Evolutionary conservation across 2,113 vertebrate genomes (phyloP).

Genomic region (Actinemys pallida): DNA sequence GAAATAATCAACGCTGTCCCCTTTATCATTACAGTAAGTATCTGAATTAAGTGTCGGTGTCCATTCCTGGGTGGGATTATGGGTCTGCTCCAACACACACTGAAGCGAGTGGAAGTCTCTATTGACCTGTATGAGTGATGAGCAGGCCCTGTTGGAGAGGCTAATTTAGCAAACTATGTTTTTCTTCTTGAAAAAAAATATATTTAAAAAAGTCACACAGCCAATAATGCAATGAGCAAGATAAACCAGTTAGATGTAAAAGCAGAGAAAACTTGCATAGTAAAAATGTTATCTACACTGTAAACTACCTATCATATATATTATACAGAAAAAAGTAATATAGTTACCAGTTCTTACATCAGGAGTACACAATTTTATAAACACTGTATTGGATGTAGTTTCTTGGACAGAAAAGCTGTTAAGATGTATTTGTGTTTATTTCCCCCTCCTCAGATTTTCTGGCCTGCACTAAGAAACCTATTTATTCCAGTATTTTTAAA

Average conservation of each 20-base stretch:
- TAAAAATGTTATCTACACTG: background rate
- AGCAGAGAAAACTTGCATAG: background rate
- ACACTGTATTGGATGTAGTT: background rate
- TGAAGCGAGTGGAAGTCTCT: background rate
- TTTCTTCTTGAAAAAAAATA: accelerated
- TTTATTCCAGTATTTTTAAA: constrained; percentile 91
- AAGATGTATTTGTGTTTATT: constrained; percentile 32
- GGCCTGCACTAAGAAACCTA: constrained; percentile 83
- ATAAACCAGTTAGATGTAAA: background rate
- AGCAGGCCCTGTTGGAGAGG: background rate
- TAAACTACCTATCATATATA: constrained; percentile 1
- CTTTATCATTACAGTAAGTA: constrained; percentile 88
- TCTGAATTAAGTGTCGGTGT: background rate
- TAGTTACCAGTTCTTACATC: background rate
- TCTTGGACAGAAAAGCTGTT: constrained; percentile 27
- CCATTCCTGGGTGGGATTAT: background rate
- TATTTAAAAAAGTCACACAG: background rate
- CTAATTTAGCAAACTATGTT: background rate
- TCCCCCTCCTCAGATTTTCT: constrained; percentile 85
- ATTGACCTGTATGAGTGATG: background rate
- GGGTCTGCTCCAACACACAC: background rate
- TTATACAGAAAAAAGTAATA: background rate
- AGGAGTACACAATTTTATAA: background rate
- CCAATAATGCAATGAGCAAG: background rate
- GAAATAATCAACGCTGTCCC: constrained; percentile 90